Evolutionary conservation across 2,113 vertebrate genomes (phyloP), one percentile per base, ranked within the genome.

Genomic region (Oplegnathus fasciatus): DNA sequence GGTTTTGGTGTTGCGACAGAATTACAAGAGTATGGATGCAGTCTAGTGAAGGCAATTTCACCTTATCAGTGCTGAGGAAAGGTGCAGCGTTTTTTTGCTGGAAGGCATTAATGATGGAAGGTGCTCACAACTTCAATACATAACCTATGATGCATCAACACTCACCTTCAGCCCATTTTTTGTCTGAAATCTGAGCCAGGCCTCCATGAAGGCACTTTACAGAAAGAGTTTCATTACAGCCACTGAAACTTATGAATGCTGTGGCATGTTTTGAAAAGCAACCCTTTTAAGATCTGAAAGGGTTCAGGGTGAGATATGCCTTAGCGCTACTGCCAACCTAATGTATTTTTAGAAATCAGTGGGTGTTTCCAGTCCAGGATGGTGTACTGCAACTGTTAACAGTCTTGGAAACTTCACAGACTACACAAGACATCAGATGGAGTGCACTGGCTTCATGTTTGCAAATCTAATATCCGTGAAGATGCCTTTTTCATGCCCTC

Each of bases 281-380:
- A 77, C 44, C 48, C 78, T 77, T 85, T 78, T 30, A 78, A 80
- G 42, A 86, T 82, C 42, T 73, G 67, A 69, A 37, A 78, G 54
- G 75, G 73, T 90, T 78, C 73, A 78, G 74, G 61, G 46, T 80
- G 64, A 92, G 57, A 84, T 87, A 34, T 82, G 76, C 70, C 50
- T 78, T 46, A 50, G 64, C 26, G 10, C 58, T 71, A 7, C 75
- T 80, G 88, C 80, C 76, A 87, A 73, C 84, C 60, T 65, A 32
- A 67, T 62, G 30, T 93, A 93, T 92, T 91, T 92, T 92, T 93
- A 91, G 91, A 89, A 87, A 83, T 84, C 78, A 85, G 92, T 91
- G 83, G 92, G 89, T 72, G 90, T 91, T 81, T 88, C 67, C 71
- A 78, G 78, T 86, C 73, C 81, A 83, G 82, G 58, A 89, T 67